Base-by-base conservation (phyloP, 2,797 vertebrate species). In the Diplodus sargus region DNA sequence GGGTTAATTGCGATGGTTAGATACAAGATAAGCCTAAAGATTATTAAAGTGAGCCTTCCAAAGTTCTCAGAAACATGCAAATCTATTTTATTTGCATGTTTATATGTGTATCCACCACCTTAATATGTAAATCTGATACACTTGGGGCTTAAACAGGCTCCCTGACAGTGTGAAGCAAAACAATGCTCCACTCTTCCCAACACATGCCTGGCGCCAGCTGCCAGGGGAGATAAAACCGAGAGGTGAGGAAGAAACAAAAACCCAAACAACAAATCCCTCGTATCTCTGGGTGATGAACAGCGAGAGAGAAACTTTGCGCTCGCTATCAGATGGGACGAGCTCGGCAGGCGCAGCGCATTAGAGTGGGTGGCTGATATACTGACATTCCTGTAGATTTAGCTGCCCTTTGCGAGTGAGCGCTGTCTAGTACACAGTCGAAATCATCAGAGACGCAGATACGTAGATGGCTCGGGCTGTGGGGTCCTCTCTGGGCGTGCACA, bases 71-170 rank as follows among this genome's bases (percentile, higher is more conserved):
- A 63, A 74, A 30, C 58, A 30, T 45, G 5, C 23, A 18, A 56
- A 73, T 28, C 20, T 18, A 6, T 45, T 62, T 10, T 39, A 39
- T 39, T 39, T 39, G 39, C 39, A 39, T 39, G 22, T 47, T 25
- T 61, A 43, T 47, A 42, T 54, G 49, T 30, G 63, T 22, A n/a
- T 63, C 28, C 25, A 51, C 14, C 52, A 56, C 43, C n/a, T 63
- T 49, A 59, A 59, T 63, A 60, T 14, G 48, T 76, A 82, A 81
- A 2, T 3, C 57, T 84, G 65, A 68, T 54, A 61, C 52, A 47
- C 61, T 68, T 83, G 78, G 83, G 66, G 72, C 86, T 83, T 66
- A 79, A 90, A 76, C 79, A 60, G 53, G 78, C 64, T 86, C 83
- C 76, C 77, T 81, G 73, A 80, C 57, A 79, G 77, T n/a, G 59